phyloP scores from a whole-genome alignment of 1,140 invertebrate genomes.

The Sarcophaga bullata region DNA sequence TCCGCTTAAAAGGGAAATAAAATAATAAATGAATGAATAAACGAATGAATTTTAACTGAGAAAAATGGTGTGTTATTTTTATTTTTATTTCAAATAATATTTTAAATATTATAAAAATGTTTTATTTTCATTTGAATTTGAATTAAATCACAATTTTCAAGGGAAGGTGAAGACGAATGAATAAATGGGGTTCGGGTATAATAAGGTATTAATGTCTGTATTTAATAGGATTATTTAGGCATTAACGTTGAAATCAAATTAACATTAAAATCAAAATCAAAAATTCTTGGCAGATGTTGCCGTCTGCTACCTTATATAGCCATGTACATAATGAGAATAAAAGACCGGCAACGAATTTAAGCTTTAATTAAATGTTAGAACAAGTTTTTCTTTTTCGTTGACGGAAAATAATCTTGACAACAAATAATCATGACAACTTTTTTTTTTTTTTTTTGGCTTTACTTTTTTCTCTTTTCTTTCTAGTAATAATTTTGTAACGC shows the following conservation, averaged over 20 bases:
- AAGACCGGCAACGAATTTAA: neutral
- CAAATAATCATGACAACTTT: neutral
- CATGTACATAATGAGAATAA: neutral
- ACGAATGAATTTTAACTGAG: neutral
- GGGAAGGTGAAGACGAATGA: neutral
- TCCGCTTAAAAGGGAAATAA: neutral
- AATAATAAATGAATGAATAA: no score
- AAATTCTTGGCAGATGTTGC: neutral
- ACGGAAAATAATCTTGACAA: neutral
- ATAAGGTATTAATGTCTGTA: neutral
- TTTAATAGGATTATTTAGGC: constrained; percentile 20
- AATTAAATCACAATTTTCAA: neutral
- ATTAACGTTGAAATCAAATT: constrained; percentile 10
- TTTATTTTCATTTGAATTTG: neutral
- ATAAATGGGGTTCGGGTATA: neutral
- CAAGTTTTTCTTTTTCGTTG: neutral
- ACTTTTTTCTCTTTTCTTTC: neutral
- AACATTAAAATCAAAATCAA: neutral
- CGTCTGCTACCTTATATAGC: neutral
- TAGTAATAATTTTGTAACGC: constrained; percentile 62
- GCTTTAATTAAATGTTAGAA: constrained; percentile 16
- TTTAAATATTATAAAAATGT: neutral
- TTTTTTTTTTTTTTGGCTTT: neutral
- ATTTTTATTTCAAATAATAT: neutral
- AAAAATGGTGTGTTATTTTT: neutral